Percentiles rank a stretch among this genome's conserved stretches.
phyloP scores from a whole-genome alignment of 2,113 vertebrate species.

The Ascaphus truei region DNA sequence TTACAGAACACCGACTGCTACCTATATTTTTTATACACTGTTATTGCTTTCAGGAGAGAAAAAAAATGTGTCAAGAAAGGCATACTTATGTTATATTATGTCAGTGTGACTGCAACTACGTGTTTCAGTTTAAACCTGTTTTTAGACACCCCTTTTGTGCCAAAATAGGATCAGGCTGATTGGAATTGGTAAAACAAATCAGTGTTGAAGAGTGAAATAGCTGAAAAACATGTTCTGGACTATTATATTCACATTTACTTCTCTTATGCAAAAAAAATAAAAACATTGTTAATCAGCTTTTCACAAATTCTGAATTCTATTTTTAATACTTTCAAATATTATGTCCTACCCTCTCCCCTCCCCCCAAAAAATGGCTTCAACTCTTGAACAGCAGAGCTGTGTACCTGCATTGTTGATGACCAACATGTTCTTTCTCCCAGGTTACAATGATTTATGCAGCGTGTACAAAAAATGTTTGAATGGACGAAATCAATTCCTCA shows the following conservation, averaged over 20 bases:
- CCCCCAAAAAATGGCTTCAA: not conserved
- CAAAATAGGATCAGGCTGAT: not conserved
- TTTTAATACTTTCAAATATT: no score
- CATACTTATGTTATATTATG: constrained; percentile 3
- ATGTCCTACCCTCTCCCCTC: no score
- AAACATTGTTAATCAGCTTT: no score
- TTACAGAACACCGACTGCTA: not conserved
- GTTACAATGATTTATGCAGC: not conserved
- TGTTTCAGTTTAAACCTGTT: not conserved
- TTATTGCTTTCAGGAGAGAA: no score
- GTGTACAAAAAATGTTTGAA: not conserved
- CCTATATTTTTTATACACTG: not conserved
- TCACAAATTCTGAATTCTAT: no score
- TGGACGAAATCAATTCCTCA: not conserved
- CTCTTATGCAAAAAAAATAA: no score
- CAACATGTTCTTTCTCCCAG: not conserved
- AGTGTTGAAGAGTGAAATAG: not conserved
- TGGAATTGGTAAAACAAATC: not conserved
- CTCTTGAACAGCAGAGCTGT: not conserved
- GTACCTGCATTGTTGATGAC: not conserved
- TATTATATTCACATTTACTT: not conserved
- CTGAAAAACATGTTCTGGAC: not conserved
- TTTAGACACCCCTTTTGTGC: not conserved
- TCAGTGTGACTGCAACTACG: not conserved
- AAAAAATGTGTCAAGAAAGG: not conserved